phyloP scores from a whole-genome alignment of 2,888 invertebrate genomes.

The Zaprionus lineosus region DNA sequence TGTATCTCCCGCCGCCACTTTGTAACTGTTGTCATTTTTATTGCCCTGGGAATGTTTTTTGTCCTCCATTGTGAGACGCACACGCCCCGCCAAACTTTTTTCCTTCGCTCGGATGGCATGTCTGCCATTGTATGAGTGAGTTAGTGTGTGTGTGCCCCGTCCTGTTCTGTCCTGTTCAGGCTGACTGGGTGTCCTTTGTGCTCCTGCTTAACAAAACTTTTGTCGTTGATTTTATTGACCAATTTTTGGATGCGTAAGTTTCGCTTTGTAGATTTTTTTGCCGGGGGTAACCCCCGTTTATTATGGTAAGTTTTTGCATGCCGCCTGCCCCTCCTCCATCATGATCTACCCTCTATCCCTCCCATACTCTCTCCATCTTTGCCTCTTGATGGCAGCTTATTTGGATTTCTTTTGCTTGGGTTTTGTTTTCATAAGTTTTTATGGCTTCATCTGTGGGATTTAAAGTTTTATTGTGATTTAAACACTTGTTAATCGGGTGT shows the following conservation, averaged over 20 bases:
- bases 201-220: constrained; percentile 69
- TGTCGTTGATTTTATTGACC: constrained; percentile 78
- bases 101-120: constrained; percentile 18
- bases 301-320: constrained; percentile 64
- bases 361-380: too few relatives aligned
- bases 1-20: constrained; percentile 75
- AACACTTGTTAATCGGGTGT: constrained; percentile 78
- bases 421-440: constrained; percentile 68
- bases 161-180: constrained; percentile 7
- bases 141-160: constrained; percentile 16
- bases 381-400: constrained; percentile 50
- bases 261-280: constrained; percentile 27
- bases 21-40: constrained; percentile 79
- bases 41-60: constrained; percentile 78
- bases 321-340: constrained; percentile 28
- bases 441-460: constrained; percentile 75
- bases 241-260: constrained; percentile 78
- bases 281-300: constrained; percentile 25
- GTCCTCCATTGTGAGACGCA: constrained; percentile 62
- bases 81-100: constrained; percentile 62
- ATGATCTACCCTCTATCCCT: too few relatives aligned
- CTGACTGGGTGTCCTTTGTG: constrained; percentile 72
- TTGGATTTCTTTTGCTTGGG: constrained; percentile 55
- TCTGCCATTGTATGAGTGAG: constrained; percentile 17
- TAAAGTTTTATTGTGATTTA: constrained; percentile 79